A percentile compares a stretch with the other conserved stretches of the same genome.
These are phyloP conservation scores for Agrenia bidenticulata DNA, from an alignment of 2,888 invertebrate species.

Conservation along the genomic window DNA sequence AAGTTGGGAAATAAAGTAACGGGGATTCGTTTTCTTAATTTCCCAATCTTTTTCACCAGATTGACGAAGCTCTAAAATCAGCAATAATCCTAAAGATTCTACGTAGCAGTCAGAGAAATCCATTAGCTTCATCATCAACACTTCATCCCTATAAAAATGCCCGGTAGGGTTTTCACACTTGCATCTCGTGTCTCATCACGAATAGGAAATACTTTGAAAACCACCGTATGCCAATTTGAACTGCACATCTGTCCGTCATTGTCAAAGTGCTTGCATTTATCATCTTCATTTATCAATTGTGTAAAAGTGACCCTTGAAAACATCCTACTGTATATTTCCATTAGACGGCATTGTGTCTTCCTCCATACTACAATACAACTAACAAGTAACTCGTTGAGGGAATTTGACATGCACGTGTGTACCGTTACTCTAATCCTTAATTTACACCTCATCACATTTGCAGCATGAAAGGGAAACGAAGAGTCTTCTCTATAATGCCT, in stretches of 20 bases:
- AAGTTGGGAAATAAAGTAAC: not conserved
- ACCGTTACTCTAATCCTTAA: constrained; percentile 9
- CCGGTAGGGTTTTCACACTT: not conserved
- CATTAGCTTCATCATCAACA: not conserved
- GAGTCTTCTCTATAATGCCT: not conserved
- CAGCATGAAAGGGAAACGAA: constrained; percentile 16
- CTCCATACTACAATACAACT: not conserved
- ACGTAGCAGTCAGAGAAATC: too few relatives aligned
- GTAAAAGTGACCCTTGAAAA: constrained; percentile 9
- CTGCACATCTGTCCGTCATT: not conserved
- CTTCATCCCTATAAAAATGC: not conserved
- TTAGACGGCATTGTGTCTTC: not conserved
- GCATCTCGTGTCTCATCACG: constrained; percentile 1
- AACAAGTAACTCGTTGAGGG: not conserved
- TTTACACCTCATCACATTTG: constrained; percentile 9
- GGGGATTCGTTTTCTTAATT: not conserved
- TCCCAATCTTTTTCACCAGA: too few relatives aligned
- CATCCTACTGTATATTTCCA: not conserved
- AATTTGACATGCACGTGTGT: constrained; percentile 9
- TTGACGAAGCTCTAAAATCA: too few relatives aligned
- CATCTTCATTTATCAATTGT: constrained; percentile 8
- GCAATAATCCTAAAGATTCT: too few relatives aligned
- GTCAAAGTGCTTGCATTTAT: constrained; percentile 1
- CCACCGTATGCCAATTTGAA: constrained; percentile 5
- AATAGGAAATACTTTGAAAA: too few relatives aligned